Conservation (phyloP, 2,888 invertebrate species). For the Vandiemenella viatica region DNA sequence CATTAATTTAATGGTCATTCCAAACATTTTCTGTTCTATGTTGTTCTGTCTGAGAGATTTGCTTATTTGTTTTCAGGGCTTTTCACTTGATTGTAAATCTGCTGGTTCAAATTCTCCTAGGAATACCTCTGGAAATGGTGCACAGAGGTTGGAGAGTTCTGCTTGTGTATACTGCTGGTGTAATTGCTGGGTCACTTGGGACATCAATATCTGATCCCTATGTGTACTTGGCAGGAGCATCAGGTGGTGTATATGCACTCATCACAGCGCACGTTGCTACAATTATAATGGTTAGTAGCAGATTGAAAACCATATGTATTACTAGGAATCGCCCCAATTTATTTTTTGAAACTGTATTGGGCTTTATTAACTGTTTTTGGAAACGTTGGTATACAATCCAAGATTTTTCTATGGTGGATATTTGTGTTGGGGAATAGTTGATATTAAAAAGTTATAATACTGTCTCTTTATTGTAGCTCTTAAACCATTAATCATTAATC, state of each 20-base stretch:
- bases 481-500: too few relatives aligned
- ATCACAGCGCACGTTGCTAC: slow-evolving; percentile 88
- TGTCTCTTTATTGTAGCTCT: too few relatives aligned
- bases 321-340: not conserved
- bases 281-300: slow-evolving; percentile 57
- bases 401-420: too few relatives aligned
- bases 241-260: slow-evolving; percentile 88
- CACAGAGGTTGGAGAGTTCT: slow-evolving; percentile 89
- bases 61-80: slow-evolving; percentile 46
- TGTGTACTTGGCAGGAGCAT: slow-evolving; percentile 80
- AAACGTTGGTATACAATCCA: too few relatives aligned
- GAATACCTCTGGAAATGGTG: slow-evolving; percentile 90
- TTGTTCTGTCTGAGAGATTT: too few relatives aligned
- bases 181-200: slow-evolving; percentile 68
- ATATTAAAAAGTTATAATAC: too few relatives aligned
- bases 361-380: too few relatives aligned
- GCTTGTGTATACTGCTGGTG: slow-evolving; percentile 68
- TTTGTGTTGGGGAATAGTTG: too few relatives aligned
- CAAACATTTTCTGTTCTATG: too few relatives aligned
- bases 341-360: not conserved
- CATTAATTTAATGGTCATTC: too few relatives aligned
- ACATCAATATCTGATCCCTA: slow-evolving; percentile 65
- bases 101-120: slow-evolving; percentile 80
- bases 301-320: not conserved
- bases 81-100: slow-evolving; percentile 83